Evolutionary conservation across 1,140 invertebrate species (phyloP), one percentile per base, ranked within the genome.

Genomic region (Euschistus heros): DNA sequence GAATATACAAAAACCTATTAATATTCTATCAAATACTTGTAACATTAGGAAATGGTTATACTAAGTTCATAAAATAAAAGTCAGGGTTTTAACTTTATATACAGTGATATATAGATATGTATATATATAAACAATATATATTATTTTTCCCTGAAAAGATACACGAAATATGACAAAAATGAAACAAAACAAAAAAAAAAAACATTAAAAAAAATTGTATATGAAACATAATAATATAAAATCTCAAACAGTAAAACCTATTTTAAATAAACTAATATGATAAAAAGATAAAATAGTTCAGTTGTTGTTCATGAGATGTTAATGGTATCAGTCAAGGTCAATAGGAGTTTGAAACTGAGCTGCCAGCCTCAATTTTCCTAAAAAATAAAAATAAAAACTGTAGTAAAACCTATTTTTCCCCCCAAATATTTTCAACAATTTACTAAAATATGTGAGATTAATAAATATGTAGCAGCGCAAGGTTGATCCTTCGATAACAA

Each of bases 361-460:
- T 30, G 67, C 67, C 24, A 68, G 44, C 24, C 67, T 57, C 18
- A 68, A 30, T 63, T 68, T 68, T 37, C 67, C 67, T 68, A 50
- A 15, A 67, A 60, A 17, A 3, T 5, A 54, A 63, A 24, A 63
- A 57, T 1, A 20, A 24, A 26, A 27, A 44, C 42, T 44, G 17
- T 10, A 44, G 17, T 44, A 8, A 44, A 44, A 10, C 17, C 7
- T 44, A 17, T 7, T 17, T 44, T 10, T 44, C n/a, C n/a, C n/a
- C n/a, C n/a, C n/a, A n/a, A n/a, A n/a, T n/a, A n/a, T n/a, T n/a
- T n/a, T n/a, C n/a, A n/a, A 44, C 42, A 44, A 17, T 44, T 44
- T 44, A 10, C 17, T 7, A 44, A 17, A 44, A 44, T 44, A 44
- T 44, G 7, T 10, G 42, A 10, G 17, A 44, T 10, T 17, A 10